phyloP scores from a whole-genome alignment of 1,140 invertebrate genomes.

The Zaprionus gabonicus region DNA sequence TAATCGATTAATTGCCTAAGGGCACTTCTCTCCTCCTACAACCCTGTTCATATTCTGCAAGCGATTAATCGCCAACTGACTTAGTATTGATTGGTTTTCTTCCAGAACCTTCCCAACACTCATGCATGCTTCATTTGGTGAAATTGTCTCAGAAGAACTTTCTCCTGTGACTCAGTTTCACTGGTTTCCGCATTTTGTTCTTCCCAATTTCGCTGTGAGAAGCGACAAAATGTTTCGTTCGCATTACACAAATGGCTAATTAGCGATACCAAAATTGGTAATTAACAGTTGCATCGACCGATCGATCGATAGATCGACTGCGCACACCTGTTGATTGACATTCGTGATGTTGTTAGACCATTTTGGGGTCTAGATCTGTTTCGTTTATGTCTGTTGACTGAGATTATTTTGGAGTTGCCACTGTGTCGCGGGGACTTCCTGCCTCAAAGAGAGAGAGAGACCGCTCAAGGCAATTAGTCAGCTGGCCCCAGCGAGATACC shows the following conservation, averaged over 20 bases:
- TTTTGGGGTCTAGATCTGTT: conserved; percentile 46
- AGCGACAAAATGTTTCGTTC: neutral
- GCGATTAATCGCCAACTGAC: neutral
- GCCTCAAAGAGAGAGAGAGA: neutral
- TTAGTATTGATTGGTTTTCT: neutral
- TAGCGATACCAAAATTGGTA: conserved; percentile 72
- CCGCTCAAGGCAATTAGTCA: conserved; percentile 30
- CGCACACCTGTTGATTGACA: conserved; percentile 63
- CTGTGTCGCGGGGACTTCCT: neutral
- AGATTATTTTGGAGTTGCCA: conserved; percentile 23
- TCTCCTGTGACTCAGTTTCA: conserved; percentile 29
- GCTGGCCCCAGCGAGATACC: conserved; percentile 31
- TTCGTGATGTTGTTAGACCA: conserved; percentile 26
- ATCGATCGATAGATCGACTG: conserved; percentile 30
- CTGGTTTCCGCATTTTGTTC: conserved; percentile 51
- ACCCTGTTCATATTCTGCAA: conserved; percentile 1
- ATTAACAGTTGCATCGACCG: conserved; percentile 46
- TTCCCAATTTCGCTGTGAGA: conserved; percentile 17
- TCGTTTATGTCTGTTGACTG: neutral
- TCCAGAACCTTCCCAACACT: neutral
- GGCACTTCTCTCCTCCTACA: neutral
- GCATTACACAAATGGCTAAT: conserved; percentile 66
- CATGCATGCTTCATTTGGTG: neutral
- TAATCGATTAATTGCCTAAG: neutral
- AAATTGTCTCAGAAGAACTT: neutral